Evolutionary conservation across 1,140 invertebrate genomes (phyloP), one percentile per base, ranked within the genome.

Genomic region (Temnothorax nylanderi): DNA sequence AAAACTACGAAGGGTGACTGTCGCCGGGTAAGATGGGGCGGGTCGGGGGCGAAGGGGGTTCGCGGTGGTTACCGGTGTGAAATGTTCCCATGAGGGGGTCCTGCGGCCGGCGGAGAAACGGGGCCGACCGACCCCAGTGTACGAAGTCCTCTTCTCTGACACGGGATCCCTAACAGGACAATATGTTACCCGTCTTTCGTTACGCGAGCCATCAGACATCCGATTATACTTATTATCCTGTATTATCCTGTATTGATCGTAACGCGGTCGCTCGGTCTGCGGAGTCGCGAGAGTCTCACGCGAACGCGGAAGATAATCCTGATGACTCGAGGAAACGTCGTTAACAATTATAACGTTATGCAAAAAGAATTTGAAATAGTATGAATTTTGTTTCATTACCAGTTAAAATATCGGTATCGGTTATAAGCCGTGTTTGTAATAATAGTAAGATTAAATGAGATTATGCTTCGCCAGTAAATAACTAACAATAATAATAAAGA

Each of bases 21-120:
- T n/a, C 56, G 67, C 44, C 54, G 26, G 26, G 41, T 56, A 69
- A 56, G 60, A 41, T 11, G 56, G 32, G 77, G 75, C 21, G 60
- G 65, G 49, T 56, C 37, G 72, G 82, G 87, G 75, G 16, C 21
- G 21, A 64, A 21, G 41, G 58, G 91, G 93, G 92, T 90, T 93
- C 85, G 92, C 92, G 92, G 94, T 93, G 95, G 95, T 95, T 95
- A 95, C 95, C 94, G 95, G 95, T 95, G 95, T 95, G 94, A 95
- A 95, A 95, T 95, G 91, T 95, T 95, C 95, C 94, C 95, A 95
- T 95, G 94, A 26, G 94, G 95, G 60, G 95, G 95, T 54, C 93
- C 77, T 77, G 85, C 51, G 84, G 88, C 88, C 78, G 86, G 5
- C 13, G 37, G 86, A 34, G 54, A 87, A 64, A 78, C 86, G 56